Base-by-base conservation (phyloP, 2,888 invertebrate genomes). In the Smittia sp. region DNA sequence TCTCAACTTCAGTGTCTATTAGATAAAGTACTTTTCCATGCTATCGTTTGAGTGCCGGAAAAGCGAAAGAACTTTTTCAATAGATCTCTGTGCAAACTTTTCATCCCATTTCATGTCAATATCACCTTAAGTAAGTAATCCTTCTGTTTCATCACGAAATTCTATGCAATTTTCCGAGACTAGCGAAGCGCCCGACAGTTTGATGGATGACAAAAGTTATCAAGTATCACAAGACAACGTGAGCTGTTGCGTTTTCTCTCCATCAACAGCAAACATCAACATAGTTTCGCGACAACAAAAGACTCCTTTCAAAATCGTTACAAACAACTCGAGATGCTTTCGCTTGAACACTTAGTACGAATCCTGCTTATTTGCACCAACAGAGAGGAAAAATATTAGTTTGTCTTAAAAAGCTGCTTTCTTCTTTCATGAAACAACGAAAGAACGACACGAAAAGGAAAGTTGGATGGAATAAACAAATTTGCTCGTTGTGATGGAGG, bases 401-500 rank as follows among this genome's bases (percentile, higher is more conserved):
- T 46, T 46, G 46, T 46, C 46, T 46, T 46, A n/a, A 46, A n/a
- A 11, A 46, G 46, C 15, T n/a, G 46, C 46, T 32, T 3, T 32
- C 32, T 32, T 62, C 58, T 62, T 22, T 62, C 4, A 15, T 58
- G 20, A 46, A 46, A 46, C n/a, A 3, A 46, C n/a, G 15, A 46
- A 32, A 32, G 32, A 32, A 32, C 32, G 15, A 15, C 15, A 46
- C 2, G 15, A 46, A n/a, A 11, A 46, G n/a, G 46, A 46, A 46
- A 46, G 46, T 41, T 68, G 68, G 18, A 32, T 54, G 69, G 52
- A 32, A 69, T 69, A 69, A 69, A 69, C 69, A 54, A 69, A 69
- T 69, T 69, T 69, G 1, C n/a, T 15, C 9, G 25, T 54, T 46
- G 15, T 46, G 46, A 46, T 46, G 46, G n/a, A 46, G 52, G 11